Conservation (phyloP, 2,888 invertebrate genomes). For the Drosophila seclusa region DNA sequence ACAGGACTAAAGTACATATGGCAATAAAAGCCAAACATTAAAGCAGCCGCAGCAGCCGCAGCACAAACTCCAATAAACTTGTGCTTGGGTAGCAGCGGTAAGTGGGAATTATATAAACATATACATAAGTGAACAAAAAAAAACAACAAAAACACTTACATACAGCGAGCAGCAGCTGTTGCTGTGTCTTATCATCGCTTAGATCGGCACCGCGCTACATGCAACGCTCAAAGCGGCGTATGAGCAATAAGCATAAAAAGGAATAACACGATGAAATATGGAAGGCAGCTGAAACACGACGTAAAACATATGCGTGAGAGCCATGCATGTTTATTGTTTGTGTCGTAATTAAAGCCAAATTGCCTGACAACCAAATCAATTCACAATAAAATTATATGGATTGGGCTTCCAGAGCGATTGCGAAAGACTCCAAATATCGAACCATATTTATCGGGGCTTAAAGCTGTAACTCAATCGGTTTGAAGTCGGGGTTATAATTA, state of each 20-base stretch:
- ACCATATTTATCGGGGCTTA: neutral
- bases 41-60: slow-evolving; percentile 16
- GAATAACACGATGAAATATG: slow-evolving; percentile 3
- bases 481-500: neutral
- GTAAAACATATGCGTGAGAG: slow-evolving; percentile 24
- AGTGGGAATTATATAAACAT: slow-evolving; percentile 74
- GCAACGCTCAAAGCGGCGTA: slow-evolving; percentile 50
- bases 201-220: slow-evolving; percentile 61
- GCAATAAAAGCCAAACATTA: slow-evolving; percentile 74
- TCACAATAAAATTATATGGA: neutral
- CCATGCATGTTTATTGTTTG: slow-evolving; percentile 7
- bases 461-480: neutral
- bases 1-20: slow-evolving; percentile 39
- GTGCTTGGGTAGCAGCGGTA: slow-evolving; percentile 59
- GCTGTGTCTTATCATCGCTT: slow-evolving; percentile 65
- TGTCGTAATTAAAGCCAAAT: slow-evolving; percentile 18
- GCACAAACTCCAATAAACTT: slow-evolving; percentile 62
- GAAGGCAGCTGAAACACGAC: slow-evolving; percentile 7
- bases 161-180: slow-evolving; percentile 61
- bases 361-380: slow-evolving; percentile 13
- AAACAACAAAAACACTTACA: slow-evolving; percentile 11
- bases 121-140: slow-evolving; percentile 52
- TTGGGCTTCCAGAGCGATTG: neutral
- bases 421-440: neutral
- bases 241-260: slow-evolving; percentile 46